phyloP scores from a whole-genome alignment of 2,888 invertebrate genomes.

The Cheilosia variabilis region DNA sequence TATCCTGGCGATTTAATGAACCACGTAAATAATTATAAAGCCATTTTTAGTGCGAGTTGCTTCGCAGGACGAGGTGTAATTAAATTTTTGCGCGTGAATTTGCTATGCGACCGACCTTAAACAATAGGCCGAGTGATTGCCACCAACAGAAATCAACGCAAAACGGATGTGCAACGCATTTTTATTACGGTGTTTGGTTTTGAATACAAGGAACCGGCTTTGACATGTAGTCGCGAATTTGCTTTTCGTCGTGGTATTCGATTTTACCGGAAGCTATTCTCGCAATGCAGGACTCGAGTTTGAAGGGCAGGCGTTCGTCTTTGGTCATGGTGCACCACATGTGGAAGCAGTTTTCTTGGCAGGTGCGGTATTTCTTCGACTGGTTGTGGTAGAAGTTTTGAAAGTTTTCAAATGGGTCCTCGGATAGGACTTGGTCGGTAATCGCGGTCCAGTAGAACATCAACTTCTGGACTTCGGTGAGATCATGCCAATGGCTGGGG shows the following conservation, averaged over 20 bases:
- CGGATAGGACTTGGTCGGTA: constrained; percentile 9
- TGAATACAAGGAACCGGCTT: background rate
- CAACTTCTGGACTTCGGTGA: constrained; percentile 9
- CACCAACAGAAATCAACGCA: background rate
- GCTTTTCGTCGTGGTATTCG: constrained; percentile 4
- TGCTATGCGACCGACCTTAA: constrained; percentile 43
- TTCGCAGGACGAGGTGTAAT: constrained; percentile 38
- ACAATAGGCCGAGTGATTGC: constrained; percentile 54
- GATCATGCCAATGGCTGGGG: background rate
- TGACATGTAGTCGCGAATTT: constrained; percentile 23
- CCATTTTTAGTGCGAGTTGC: constrained; percentile 58
- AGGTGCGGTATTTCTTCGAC: background rate
- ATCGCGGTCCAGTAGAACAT: constrained; percentile 19
- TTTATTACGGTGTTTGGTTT: background rate
- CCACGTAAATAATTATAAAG: constrained; percentile 75
- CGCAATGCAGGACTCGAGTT: constrained; percentile 25
- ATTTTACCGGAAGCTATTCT: constrained; percentile 23
- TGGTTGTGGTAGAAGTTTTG: background rate
- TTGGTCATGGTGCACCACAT: constrained; percentile 11
- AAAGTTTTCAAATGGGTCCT: constrained; percentile 37
- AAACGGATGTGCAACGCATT: background rate
- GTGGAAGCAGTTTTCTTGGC: background rate
- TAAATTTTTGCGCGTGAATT: constrained; percentile 63
- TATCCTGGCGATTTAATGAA: constrained; percentile 75
- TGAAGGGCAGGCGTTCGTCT: constrained; percentile 28